phyloP scores from a whole-genome alignment of 2,113 vertebrate genomes.

The Antidorcas marsupialis region DNA sequence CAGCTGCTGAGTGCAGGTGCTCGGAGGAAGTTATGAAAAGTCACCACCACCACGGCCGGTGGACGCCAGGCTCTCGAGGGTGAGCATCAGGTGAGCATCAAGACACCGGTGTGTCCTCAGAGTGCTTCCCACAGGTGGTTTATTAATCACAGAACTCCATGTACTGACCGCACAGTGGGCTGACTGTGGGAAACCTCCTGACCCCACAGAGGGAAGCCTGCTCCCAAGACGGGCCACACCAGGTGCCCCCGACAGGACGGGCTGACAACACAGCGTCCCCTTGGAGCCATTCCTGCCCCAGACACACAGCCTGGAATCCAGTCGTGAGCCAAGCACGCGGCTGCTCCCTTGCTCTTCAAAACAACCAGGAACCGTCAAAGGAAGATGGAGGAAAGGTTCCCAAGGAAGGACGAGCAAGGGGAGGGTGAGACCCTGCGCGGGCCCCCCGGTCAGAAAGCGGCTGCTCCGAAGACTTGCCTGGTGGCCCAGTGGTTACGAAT shows the following conservation, averaged over 20 bases:
- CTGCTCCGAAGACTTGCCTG: no score
- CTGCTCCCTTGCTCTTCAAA: not conserved
- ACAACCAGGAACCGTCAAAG: accelerated
- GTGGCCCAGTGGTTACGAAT: not conserved
- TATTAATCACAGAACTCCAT: accelerated
- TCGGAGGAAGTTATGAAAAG: accelerated
- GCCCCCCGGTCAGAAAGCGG: not conserved
- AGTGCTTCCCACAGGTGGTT: accelerated
- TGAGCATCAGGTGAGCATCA: accelerated
- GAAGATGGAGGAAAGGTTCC: accelerated
- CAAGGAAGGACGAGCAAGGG: accelerated
- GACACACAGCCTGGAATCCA: not conserved
- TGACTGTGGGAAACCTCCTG: not conserved
- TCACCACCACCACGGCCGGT: accelerated
- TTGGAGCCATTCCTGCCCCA: not conserved
- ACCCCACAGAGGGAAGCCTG: accelerated
- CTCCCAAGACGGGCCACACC: accelerated
- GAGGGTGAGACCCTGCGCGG: accelerated
- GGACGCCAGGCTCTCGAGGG: accelerated
- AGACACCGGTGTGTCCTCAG: accelerated
- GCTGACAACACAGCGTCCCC: accelerated
- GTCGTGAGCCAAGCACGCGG: accelerated
- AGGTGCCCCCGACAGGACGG: accelerated
- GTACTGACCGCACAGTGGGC: accelerated
- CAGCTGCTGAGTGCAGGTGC: not conserved